phyloP scores from a whole-genome alignment of 2,888 invertebrate genomes.

The Phanerotoma sp. region DNA sequence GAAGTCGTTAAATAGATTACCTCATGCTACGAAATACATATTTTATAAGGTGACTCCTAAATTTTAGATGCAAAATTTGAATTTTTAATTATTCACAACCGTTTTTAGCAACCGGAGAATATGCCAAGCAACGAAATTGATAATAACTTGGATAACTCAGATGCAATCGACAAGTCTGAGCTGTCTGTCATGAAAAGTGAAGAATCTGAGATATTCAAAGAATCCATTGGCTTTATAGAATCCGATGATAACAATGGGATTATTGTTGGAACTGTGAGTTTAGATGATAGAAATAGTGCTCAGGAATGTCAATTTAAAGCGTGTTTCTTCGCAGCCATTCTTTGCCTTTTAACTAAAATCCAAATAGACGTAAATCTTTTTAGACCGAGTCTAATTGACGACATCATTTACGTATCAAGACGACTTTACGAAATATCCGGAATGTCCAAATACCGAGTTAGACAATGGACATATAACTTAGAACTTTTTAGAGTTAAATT shows the following conservation, averaged over 20 bases:
- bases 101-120: constrained; percentile 2
- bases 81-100: too few species aligned
- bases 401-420: constrained; percentile 40
- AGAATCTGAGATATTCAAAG: constrained; percentile 15
- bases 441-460: constrained; percentile 41
- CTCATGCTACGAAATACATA: too few species aligned
- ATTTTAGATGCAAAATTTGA: too few species aligned
- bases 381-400: constrained; percentile 39
- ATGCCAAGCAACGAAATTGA: too few species aligned
- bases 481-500: constrained; percentile 41
- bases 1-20: too few species aligned
- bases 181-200: constrained; percentile 13
- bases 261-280: constrained; percentile 38
- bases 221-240: constrained; percentile 38
- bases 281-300: constrained; percentile 34
- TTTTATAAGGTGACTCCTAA: too few species aligned
- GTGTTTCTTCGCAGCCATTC: constrained; percentile 47
- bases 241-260: constrained; percentile 38
- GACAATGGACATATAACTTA: constrained; percentile 43
- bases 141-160: background rate
- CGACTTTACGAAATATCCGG: constrained; percentile 42
- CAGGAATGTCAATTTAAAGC: constrained; percentile 43
- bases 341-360: constrained; percentile 48
- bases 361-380: constrained; percentile 38
- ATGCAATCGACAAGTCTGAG: too few species aligned